Evolutionary conservation across 2,797 vertebrate species (phyloP).

Genomic region (Alcedo quadribrachys): DNA sequence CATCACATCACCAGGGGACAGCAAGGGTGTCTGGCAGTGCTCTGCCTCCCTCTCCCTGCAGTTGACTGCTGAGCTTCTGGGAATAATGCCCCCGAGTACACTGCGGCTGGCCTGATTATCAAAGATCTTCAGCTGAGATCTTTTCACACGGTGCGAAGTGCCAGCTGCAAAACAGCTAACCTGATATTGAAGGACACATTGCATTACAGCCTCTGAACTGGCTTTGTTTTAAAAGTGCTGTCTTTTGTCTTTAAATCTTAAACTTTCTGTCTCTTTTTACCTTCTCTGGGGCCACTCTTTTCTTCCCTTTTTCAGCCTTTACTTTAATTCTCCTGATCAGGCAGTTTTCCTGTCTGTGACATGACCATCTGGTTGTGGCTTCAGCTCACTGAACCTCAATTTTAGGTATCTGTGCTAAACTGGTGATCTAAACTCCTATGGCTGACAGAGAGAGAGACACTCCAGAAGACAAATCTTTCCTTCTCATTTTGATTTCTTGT

Average conservation of each 20-base stretch:
- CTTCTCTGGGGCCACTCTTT: background rate
- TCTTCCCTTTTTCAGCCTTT: background rate
- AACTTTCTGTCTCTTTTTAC: constrained; percentile 17
- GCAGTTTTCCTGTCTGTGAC: background rate
- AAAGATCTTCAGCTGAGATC: constrained; percentile 38
- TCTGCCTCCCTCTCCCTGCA: background rate
- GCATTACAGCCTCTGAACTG: constrained; percentile 10
- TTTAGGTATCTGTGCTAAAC: background rate
- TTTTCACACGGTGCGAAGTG: constrained; percentile 63
- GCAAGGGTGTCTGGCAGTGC: background rate
- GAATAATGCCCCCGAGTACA: background rate
- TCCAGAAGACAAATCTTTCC: background rate
- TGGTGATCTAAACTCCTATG: background rate
- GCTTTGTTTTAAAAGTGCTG: constrained; percentile 41
- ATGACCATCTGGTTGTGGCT: background rate
- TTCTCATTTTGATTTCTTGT: background rate
- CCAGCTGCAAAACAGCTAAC: constrained; percentile 35
- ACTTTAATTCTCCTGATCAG: background rate
- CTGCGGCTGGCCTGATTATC: background rate
- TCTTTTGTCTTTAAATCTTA: constrained; percentile 24
- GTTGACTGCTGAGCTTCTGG: background rate
- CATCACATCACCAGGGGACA: background rate
- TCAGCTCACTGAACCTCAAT: background rate
- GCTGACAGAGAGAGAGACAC: background rate
- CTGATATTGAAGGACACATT: constrained; percentile 47